Evolutionary conservation across 2,888 invertebrate genomes (phyloP).

Genomic region (Epinotia ramella): DNA sequence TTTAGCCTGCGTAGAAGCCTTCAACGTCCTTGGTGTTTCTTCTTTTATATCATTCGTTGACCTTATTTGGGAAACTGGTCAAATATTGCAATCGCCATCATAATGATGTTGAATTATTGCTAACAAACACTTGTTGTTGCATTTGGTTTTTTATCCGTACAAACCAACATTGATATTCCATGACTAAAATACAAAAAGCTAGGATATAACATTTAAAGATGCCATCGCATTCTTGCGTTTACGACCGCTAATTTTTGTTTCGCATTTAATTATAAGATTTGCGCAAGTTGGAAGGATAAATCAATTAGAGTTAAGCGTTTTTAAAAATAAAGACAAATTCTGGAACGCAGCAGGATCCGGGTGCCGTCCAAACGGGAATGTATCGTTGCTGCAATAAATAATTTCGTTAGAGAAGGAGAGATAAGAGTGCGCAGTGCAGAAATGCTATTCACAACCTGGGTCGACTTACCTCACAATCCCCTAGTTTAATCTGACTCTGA

Average conservation of each 20-base stretch:
- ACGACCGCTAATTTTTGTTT: neutral
- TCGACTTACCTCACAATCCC: neutral
- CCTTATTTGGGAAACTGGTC: slow-evolving; percentile 27
- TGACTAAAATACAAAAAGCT: neutral
- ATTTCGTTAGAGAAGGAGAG: slow-evolving; percentile 70
- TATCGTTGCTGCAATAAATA: slow-evolving; percentile 70
- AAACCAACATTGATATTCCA: neutral
- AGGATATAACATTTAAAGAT: neutral
- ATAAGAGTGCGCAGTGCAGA: slow-evolving; percentile 77
- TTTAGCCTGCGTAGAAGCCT: slow-evolving; percentile 26
- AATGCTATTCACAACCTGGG: neutral
- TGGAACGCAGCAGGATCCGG: slow-evolving; percentile 37
- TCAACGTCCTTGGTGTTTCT: slow-evolving; percentile 33
- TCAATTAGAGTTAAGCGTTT: slow-evolving; percentile 34
- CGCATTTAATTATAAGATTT: slow-evolving; percentile 14
- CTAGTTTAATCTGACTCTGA: neutral
- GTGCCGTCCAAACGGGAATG: slow-evolving; percentile 53
- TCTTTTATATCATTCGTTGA: slow-evolving; percentile 27
- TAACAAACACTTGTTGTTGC: neutral
- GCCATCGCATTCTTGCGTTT: neutral
- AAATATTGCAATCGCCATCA: slow-evolving; percentile 15
- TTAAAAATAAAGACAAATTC: slow-evolving; percentile 26
- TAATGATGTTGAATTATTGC: slow-evolving; percentile 26
- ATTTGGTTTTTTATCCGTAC: neutral
- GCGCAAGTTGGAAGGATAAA: slow-evolving; percentile 33